These are phyloP conservation scores for Thamnophis sirtalis DNA, from an alignment of 2,113 vertebrate species.

Conservation along the genomic window DNA sequence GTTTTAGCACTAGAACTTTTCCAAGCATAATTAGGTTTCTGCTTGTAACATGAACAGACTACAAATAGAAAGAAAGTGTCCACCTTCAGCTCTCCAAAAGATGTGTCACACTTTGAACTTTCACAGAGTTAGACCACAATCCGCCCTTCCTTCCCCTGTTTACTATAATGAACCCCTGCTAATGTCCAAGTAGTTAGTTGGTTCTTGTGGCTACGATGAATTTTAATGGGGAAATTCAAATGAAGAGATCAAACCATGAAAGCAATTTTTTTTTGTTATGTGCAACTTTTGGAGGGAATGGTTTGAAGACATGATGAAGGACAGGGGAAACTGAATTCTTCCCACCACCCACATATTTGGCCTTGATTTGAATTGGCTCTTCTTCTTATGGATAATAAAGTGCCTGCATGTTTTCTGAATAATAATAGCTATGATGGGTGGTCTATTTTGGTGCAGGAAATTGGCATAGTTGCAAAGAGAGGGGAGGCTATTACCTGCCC, in stretches of 20 bases:
- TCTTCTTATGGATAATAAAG: background rate
- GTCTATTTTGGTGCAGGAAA: background rate
- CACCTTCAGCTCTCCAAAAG: background rate
- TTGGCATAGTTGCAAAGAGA: background rate
- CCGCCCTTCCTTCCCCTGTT: background rate
- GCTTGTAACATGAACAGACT: background rate
- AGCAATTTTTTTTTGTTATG: background rate
- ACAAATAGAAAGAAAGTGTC: background rate
- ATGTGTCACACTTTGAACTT: background rate
- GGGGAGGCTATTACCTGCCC: background rate
- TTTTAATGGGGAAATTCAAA: background rate
- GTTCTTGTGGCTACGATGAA: background rate
- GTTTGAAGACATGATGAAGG: background rate
- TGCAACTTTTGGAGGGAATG: background rate
- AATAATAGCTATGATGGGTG: background rate
- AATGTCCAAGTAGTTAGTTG: background rate
- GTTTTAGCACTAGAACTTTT: slow-evolving; percentile 13
- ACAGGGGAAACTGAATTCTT: background rate
- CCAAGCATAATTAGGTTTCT: background rate
- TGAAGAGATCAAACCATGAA: background rate
- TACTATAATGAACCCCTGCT: slow-evolving; percentile 2
- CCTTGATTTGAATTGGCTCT: background rate
- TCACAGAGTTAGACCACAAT: background rate
- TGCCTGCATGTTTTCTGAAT: background rate
- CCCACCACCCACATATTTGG: background rate